Evolutionary conservation across 2,888 invertebrate genomes (phyloP), one percentile per base, ranked within the genome.

Genomic region (Troides aeacus): DNA sequence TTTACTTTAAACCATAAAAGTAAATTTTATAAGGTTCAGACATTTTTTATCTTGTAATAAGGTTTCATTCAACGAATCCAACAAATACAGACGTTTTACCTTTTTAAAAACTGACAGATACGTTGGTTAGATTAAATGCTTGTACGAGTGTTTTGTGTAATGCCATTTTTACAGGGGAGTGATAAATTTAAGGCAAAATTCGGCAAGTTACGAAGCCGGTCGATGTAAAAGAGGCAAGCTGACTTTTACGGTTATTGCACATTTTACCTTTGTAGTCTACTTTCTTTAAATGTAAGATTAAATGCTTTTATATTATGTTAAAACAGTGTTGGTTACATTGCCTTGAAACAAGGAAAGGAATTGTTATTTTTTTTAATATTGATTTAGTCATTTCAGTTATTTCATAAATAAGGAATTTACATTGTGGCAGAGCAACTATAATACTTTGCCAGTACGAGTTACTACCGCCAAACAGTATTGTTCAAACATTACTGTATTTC

Each of bases 71-170:
- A 39, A 10, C 7, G 39, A 39, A 39, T 39, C 39, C 7, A 0
- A 10, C 1, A 10, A 39, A 7, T 39, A 1, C 8, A 39, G 7
- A 39, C 8, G 10, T 39, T 7, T 39, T 39, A 39, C 1, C 39
- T 10, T 39, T 39, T 39, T 39, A 39, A 39, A 10, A 8, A 39
- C 39, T 39, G 10, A 1, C 7, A 39, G 8, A 39, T 39, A 53
- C 53, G 50, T 36, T 61, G 21, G 39, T 62, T 42, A 67, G 56
- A 10, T 39, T 62, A 62, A 23, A 46, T 21, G 18, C n/a, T 61
- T 61, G 36, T 39, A 39, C 7, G 39, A 10, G 39, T 30, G 30
- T 30, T 3, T 30, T 30, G 30, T 30, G 30, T 39, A 39, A 39
- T 39, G 39, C 39, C 39, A 39, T 6, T 39, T 39, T 39, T 39